Percentiles rank a stretch among this genome's conserved stretches.
phyloP scores from a whole-genome alignment of 2,888 invertebrate species.

The Eristalis pertinax region DNA sequence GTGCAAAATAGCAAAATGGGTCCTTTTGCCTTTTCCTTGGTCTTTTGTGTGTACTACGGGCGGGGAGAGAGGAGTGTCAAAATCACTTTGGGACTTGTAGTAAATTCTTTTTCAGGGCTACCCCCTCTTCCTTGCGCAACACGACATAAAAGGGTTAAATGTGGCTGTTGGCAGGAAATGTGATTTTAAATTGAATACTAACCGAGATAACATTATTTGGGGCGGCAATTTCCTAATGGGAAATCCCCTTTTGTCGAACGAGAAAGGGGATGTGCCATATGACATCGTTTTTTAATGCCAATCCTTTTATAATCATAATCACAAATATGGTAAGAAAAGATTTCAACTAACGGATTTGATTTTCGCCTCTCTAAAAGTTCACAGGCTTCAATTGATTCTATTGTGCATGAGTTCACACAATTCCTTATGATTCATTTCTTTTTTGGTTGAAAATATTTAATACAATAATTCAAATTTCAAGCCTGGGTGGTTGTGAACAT shows the following conservation, averaged over 20 bases:
- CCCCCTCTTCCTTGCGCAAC: not conserved
- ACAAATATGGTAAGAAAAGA: not conserved
- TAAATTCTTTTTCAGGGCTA: not conserved
- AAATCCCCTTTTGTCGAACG: conserved; percentile 16
- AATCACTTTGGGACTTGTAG: conserved; percentile 24
- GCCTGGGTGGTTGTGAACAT: not conserved
- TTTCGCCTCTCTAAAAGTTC: not conserved
- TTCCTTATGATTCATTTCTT: not conserved
- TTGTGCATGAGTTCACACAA: not conserved
- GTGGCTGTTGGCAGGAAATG: conserved; percentile 22
- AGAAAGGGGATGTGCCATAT: conserved; percentile 2
- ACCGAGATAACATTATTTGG: conserved; percentile 40
- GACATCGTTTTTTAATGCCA: conserved; percentile 15
- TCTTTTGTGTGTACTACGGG: conserved; percentile 3
- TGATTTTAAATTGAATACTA: conserved; percentile 47
- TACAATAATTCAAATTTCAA: not conserved
- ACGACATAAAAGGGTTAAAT: conserved; percentile 43
- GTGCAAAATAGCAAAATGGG: conserved; percentile 32
- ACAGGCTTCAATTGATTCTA: not conserved
- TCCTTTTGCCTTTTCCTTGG: conserved; percentile 1
- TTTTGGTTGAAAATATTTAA: not conserved
- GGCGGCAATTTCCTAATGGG: conserved; percentile 37
- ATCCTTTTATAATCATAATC: conserved; percentile 17
- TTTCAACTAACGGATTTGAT: not conserved
- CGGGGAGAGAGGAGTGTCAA: not conserved